Evolutionary conservation across 2,797 vertebrate genomes (phyloP).

Genomic region (Chaetodon trifasciatus): DNA sequence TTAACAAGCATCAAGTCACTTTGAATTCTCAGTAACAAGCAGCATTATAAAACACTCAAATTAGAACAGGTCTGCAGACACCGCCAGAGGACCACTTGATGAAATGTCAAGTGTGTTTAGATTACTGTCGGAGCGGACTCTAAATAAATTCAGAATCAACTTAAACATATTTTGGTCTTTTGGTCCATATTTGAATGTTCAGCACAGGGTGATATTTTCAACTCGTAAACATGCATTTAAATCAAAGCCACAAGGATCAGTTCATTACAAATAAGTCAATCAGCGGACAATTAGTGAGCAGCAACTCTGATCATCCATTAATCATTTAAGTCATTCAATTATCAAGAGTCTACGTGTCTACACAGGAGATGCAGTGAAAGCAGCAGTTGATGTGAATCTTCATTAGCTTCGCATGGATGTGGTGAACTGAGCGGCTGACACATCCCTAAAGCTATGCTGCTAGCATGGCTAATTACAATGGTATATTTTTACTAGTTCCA

Average conservation of each 20-base stretch:
- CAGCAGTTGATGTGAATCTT: background rate
- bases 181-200: background rate
- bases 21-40: constrained; percentile 20
- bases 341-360: background rate
- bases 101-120: constrained; percentile 28
- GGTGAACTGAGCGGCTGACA: too few species aligned
- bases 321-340: background rate
- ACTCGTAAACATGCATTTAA: background rate
- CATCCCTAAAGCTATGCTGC: too few species aligned
- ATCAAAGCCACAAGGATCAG: background rate
- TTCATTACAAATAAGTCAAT: background rate
- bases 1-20: constrained; percentile 38
- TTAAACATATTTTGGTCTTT: background rate
- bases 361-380: background rate
- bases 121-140: background rate
- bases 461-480: too few species aligned
- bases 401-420: background rate
- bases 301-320: background rate
- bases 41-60: constrained; percentile 11
- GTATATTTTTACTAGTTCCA: too few species aligned
- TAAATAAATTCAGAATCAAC: constrained; percentile 6
- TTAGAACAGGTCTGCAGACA: constrained; percentile 13
- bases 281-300: background rate
- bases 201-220: background rate
- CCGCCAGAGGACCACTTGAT: background rate